Conservation (phyloP, 2,888 invertebrate species). For the Hemaris fuciformis region DNA sequence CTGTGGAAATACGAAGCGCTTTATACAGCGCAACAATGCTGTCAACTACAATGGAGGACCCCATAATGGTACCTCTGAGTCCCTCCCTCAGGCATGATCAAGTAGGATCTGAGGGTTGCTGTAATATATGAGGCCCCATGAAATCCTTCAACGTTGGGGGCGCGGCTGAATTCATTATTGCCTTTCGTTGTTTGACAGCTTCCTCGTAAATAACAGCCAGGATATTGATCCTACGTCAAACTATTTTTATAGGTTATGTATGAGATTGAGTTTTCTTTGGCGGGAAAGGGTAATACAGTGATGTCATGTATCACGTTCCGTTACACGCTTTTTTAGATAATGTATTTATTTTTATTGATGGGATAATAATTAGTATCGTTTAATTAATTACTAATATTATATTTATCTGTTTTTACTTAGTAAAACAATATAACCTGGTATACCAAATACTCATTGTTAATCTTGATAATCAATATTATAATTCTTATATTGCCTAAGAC, state of each 20-base stretch:
- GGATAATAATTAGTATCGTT: background rate
- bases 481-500: no score
- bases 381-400: background rate
- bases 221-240: background rate
- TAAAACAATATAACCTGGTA: background rate
- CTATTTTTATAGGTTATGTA: constrained; percentile 9
- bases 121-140: constrained; percentile 46
- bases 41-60: constrained; percentile 30
- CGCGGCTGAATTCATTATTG: constrained; percentile 27
- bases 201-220: constrained; percentile 11
- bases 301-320: background rate
- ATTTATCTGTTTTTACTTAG: background rate
- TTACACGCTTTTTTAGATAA: background rate
- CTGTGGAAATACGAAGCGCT: constrained; percentile 8
- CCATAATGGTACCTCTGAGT: constrained; percentile 47
- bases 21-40: constrained; percentile 8
- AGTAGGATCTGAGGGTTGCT: constrained; percentile 41
- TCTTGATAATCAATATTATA: no score
- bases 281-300: background rate
- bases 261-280: constrained; percentile 3
- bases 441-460: background rate
- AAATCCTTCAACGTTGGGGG: constrained; percentile 25
- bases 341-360: background rate
- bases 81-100: constrained; percentile 42
- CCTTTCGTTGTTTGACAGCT: constrained; percentile 29